phyloP scores from a whole-genome alignment of 2,797 vertebrate species.

The Labeo calbasu region DNA sequence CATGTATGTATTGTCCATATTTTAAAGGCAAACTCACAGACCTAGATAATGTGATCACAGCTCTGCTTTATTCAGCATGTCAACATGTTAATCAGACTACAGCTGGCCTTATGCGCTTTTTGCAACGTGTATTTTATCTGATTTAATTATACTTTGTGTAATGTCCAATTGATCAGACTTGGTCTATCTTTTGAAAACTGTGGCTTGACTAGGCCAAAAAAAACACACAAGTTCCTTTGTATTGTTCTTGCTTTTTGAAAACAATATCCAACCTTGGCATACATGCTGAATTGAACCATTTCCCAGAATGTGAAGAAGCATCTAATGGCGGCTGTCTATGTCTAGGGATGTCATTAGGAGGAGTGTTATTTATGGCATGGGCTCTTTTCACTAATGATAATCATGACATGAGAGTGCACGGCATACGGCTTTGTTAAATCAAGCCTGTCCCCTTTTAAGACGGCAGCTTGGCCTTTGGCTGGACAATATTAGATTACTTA shows the following conservation, averaged over 20 bases:
- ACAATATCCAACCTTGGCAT: slow-evolving; percentile 3
- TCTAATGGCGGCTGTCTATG: slow-evolving; percentile 24
- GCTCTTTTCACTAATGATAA: slow-evolving; percentile 51
- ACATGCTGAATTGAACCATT: slow-evolving; percentile 12
- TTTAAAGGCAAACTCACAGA: neutral
- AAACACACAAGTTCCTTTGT: neutral
- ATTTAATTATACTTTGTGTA: neutral
- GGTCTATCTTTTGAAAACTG: neutral
- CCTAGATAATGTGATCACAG: neutral
- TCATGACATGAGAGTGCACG: slow-evolving; percentile 20
- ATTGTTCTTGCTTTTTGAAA: slow-evolving; percentile 11
- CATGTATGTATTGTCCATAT: neutral
- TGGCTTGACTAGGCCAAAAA: neutral
- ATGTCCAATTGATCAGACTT: neutral
- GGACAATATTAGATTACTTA: slow-evolving; percentile 65
- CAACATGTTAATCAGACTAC: slow-evolving; percentile 7
- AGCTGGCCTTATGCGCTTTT: neutral
- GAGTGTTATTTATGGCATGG: slow-evolving; percentile 33
- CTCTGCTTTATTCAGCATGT: neutral
- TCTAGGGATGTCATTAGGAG: slow-evolving; percentile 18
- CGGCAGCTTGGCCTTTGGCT: slow-evolving; percentile 48
- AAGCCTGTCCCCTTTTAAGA: slow-evolving; percentile 50
- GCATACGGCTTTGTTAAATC: slow-evolving; percentile 53
- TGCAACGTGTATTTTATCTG: neutral
- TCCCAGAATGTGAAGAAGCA: slow-evolving; percentile 2